Evolutionary conservation across 2,888 invertebrate genomes (phyloP), one percentile per base, ranked within the genome.

Genomic region (Toxonevra muliebris): DNA sequence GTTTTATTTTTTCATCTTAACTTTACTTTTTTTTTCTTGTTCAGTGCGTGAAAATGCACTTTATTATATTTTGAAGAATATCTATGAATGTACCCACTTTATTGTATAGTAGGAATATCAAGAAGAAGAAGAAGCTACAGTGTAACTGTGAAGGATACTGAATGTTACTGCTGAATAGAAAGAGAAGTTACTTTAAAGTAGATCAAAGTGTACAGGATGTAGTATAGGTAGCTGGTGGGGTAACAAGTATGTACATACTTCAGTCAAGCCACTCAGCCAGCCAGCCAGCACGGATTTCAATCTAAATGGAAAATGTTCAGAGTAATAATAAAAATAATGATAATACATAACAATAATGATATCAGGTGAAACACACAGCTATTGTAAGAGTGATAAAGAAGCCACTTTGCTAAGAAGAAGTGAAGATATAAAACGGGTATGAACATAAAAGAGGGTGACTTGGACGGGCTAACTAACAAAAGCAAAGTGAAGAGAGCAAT

Each of bases 1-100:
- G 75, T 76, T 77, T 76, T 75, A 77, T 76, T 77, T 77, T 76
- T 76, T n/a, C 45, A 45, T 5, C 10, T 13, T 15, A 76, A 75
- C 17, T 20, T 17, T 19, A 5, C 17, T 19, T 20, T 7, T n/a
- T 54, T 5, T 53, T 15, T 20, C 17, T n/a, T 54, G 17, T 53
- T 15, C 4, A n/a, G 10, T 60, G 60, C 53, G 61, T 61, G 61
- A 13, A 53, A 61, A 13, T 75, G 76, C 76, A 76, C 76, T 76
- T 76, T 76, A 76, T 76, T 75, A 74, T 74, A 50, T 40, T 55
- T n/a, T 30, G 30, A 30, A 30, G 30, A 30, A 30, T 30, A 30
- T 30, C 30, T 30, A 30, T 30, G 30, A n/a, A n/a, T n/a, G n/a
- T n/a, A n/a, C n/a, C n/a, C 11, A 15, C 48, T n/a, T 48, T 5